Percentiles rank a stretch among this genome's conserved stretches.
Evolutionary conservation across 2,113 vertebrate genomes (phyloP).

Genomic region (Corythornis vintsioides): DNA sequence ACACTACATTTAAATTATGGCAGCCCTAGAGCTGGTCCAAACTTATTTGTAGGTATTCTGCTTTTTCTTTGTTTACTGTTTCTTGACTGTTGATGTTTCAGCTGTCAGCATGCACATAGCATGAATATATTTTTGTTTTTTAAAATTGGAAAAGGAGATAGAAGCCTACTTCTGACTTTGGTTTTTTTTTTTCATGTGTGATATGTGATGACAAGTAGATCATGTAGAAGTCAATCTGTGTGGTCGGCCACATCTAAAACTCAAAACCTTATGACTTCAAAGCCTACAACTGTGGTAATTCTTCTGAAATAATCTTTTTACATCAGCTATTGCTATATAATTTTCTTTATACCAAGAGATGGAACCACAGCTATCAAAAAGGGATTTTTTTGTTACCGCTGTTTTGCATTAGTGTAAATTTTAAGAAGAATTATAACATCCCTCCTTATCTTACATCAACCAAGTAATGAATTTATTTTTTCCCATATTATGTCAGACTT

Average conservation of each 20-base stretch:
- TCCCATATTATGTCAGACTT: background rate
- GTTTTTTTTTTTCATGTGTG: background rate
- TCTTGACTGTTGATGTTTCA: slow-evolving; percentile 31
- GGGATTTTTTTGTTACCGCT: background rate
- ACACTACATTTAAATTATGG: background rate
- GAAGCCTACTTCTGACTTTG: background rate
- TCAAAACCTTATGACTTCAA: background rate
- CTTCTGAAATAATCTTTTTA: background rate
- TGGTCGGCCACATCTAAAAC: slow-evolving; percentile 46
- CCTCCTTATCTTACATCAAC: background rate
- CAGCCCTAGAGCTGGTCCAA: background rate
- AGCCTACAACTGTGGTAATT: background rate
- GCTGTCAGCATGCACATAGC: slow-evolving; percentile 21
- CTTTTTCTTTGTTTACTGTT: slow-evolving; percentile 35
- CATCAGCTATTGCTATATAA: background rate
- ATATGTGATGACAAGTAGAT: slow-evolving; percentile 56
- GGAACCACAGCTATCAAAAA: background rate
- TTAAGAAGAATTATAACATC: background rate
- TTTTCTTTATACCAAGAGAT: background rate
- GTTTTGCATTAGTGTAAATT: background rate
- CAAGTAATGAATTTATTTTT: background rate
- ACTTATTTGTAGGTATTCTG: background rate
- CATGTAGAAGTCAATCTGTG: slow-evolving; percentile 62
- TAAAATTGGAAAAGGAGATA: slow-evolving; percentile 5
- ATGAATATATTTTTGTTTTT: slow-evolving; percentile 24